Evolutionary conservation across 2,888 invertebrate species (phyloP), one percentile per base, ranked within the genome.

Genomic region (Ochropacha duplaris): DNA sequence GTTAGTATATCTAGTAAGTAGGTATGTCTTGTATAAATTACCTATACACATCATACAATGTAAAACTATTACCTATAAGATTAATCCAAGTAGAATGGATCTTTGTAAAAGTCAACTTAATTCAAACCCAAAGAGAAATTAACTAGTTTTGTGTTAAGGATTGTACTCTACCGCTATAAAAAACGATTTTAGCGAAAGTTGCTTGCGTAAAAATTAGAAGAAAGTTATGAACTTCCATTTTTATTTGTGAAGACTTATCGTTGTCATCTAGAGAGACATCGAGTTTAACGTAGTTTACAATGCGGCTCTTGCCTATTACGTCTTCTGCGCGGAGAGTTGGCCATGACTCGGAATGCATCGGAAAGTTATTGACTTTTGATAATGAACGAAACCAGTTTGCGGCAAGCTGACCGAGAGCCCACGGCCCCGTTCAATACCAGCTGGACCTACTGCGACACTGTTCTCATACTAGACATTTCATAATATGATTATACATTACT

Each of bases 351-450:
- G 81, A 85, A 88, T 89, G 90, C 88, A 88, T 90, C 90, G 81
- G 88, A 91, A 90, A 92, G 92, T 92, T 92, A 92, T 92, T 92
- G 92, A 92, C 92, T 92, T 91, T 92, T 92, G 92, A 88, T 92
- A 90, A 92, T 92, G 92, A 81, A 80, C 68, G 50, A 87, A 92
- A 92, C 92, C 89, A 85, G 92, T 92, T 92, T 90, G 84, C 76
- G 80, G 79, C 81, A 69, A 78, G 79, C 84, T 92, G 91, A 90
- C 92, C 91, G 88, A 87, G 86, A 87, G 88, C 78, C 76, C 77
- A 72, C 85, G 88, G 84, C 91, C 91, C 78, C 87, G 87, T 88
- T 91, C 86, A 87, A 87, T 89, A 90, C 82, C 87, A 87, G 83
- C 80, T 75, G 74, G 71, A 72, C 77, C 68, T 73, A 84, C 78